Conservation (phyloP, 2,888 invertebrate genomes). For the Axea sp. region DNA sequence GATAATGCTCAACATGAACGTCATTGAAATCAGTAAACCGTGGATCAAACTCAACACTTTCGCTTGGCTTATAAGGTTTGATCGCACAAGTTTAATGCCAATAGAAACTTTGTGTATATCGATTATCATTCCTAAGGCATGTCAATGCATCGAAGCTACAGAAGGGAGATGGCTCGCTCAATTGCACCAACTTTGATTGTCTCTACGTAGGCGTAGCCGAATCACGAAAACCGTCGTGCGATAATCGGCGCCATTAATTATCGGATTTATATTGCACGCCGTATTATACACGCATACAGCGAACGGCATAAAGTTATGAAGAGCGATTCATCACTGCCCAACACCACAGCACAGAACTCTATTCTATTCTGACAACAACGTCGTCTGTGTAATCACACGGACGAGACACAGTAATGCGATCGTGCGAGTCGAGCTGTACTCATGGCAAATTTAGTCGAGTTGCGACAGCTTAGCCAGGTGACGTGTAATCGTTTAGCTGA, state of each 20-base stretch:
- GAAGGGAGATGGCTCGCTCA: slow-evolving; percentile 40
- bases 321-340: slow-evolving; percentile 61
- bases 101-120: slow-evolving; percentile 33
- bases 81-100: not conserved
- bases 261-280: slow-evolving; percentile 58
- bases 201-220: slow-evolving; percentile 45
- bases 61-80: slow-evolving; percentile 6
- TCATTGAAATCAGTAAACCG: no score
- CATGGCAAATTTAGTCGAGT: slow-evolving; percentile 60
- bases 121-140: slow-evolving; percentile 10
- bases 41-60: no score
- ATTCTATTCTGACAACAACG: slow-evolving; percentile 53
- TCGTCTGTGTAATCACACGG: slow-evolving; percentile 46
- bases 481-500: slow-evolving; percentile 58
- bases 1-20: no score
- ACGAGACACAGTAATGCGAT: slow-evolving; percentile 26
- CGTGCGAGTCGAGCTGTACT: slow-evolving; percentile 14
- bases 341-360: slow-evolving; percentile 42
- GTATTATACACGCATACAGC: slow-evolving; percentile 43
- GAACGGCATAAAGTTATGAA: slow-evolving; percentile 61
- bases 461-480: slow-evolving; percentile 59
- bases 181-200: slow-evolving; percentile 46
- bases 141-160: slow-evolving; percentile 6
- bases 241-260: slow-evolving; percentile 62
- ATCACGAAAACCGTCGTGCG: slow-evolving; percentile 43